Conservation (phyloP, 30 jellyfish, hydroid and myxozoan species). For the Phacellophora camtschatica region DNA sequence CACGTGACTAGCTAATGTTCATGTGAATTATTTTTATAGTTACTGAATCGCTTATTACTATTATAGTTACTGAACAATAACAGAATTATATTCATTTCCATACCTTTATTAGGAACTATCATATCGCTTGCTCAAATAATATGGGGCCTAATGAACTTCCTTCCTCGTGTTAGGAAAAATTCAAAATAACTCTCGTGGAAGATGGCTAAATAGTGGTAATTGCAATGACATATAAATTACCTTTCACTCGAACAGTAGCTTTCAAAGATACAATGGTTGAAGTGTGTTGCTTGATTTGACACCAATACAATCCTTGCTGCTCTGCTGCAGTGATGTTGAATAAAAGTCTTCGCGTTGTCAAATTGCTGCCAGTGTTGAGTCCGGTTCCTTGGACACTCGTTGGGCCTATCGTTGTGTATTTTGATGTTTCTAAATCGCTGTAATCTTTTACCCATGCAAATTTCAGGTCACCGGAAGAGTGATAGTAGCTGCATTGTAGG, state of each 20-base stretch:
- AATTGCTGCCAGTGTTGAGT: neutral
- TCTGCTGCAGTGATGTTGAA: neutral
- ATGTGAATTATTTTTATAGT: no score
- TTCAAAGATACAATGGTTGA: neutral
- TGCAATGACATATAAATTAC: neutral
- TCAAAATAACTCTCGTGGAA: neutral
- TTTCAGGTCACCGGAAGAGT: neutral
- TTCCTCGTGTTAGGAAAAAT: no score
- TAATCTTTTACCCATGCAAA: constrained; percentile 11
- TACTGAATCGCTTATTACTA: no score
- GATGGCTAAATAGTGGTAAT: neutral
- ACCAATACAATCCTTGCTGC: constrained; percentile 22
- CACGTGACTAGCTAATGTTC: no score
- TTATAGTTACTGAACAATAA: no score
- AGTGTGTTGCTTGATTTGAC: neutral
- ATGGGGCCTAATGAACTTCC: no score
- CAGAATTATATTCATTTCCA: no score
- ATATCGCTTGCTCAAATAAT: no score
- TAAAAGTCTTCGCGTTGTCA: neutral
- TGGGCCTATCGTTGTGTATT: neutral
- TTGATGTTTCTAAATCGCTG: neutral
- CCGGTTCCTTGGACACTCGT: neutral
- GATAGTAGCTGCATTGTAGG: constrained; percentile 11
- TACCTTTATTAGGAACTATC: no score
- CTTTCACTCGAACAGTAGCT: constrained; percentile 7